Percentiles rank a stretch among this genome's conserved stretches.
These are phyloP conservation scores for Phrixothrix hirtus DNA, from an alignment of 2,888 invertebrate genomes.

Conservation along the genomic window DNA sequence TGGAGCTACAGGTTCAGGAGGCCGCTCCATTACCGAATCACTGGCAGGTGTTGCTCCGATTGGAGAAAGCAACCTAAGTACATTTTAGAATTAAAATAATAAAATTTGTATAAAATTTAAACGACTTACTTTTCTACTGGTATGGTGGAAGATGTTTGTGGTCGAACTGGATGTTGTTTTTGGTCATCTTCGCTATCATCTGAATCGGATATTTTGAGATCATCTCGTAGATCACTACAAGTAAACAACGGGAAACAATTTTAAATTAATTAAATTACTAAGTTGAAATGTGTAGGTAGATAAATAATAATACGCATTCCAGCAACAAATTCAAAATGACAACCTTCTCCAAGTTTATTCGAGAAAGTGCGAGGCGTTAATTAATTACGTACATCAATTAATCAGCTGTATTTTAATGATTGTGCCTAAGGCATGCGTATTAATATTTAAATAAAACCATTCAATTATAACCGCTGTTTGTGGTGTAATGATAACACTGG, in stretches of 20 bases:
- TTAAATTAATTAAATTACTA: no score
- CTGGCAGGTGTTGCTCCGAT: conserved; percentile 60
- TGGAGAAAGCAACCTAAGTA: conserved; percentile 58
- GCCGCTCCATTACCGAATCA: conserved; percentile 37
- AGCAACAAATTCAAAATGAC: no score
- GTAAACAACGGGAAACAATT: conserved; percentile 28
- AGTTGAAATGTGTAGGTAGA: not conserved
- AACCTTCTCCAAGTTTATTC: no score
- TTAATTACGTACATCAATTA: not conserved
- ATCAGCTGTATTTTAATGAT: no score
- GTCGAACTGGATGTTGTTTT: conserved; percentile 38
- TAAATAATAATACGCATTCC: no score
- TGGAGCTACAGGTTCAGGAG: conserved; percentile 55
- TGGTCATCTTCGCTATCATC: conserved; percentile 78
- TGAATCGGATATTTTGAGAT: conserved; percentile 67
- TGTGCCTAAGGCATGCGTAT: no score
- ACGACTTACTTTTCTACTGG: conserved; percentile 51
- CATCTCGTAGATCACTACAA: conserved; percentile 65
- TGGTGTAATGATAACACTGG: no score
- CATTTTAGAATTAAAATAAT: not conserved
- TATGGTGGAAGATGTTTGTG: conserved; percentile 48
- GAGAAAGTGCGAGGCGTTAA: not conserved
- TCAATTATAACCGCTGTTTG: no score
- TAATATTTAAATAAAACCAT: no score
- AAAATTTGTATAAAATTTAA: no score